Evolutionary conservation across 2,113 vertebrate genomes (phyloP).

Genomic region (Speoplatyrhinus poulsoni): DNA sequence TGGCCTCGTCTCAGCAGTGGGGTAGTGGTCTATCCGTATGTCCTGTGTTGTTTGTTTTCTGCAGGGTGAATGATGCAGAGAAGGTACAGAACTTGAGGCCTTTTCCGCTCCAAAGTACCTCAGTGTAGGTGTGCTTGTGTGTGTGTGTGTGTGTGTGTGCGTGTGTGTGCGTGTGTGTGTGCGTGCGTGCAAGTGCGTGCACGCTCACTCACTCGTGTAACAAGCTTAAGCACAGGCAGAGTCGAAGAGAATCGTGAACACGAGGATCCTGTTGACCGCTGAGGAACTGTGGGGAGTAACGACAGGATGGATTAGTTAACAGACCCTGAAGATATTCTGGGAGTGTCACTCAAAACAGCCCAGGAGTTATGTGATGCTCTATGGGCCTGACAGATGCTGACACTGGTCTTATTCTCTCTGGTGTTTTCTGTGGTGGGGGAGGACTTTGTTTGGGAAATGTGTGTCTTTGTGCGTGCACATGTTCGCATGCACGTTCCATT

Average conservation of each 20-base stretch:
- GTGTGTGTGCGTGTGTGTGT: neutral
- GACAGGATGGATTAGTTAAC: constrained; percentile 29
- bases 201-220: neutral
- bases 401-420: constrained; percentile 6
- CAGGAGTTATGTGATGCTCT: constrained; percentile 48
- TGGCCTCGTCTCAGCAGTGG: constrained; percentile 1
- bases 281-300: neutral
- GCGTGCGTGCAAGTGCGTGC: neutral
- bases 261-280: constrained; percentile 43
- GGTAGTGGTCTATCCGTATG: constrained; percentile 5
- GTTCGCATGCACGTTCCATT: constrained; percentile 42
- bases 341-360: constrained; percentile 31
- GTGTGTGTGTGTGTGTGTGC: constrained; percentile 19
- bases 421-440: constrained; percentile 4
- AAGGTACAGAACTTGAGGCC: constrained; percentile 69
- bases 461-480: constrained; percentile 22
- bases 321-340: constrained; percentile 30
- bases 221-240: constrained; percentile 58
- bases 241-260: constrained; percentile 39
- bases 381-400: constrained; percentile 47
- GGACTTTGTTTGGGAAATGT: neutral
- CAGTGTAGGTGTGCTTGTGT: constrained; percentile 45
- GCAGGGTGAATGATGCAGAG: constrained; percentile 65
- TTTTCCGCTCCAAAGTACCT: constrained; percentile 72
- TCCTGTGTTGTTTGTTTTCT: constrained; percentile 55